A percentile compares a stretch with the other conserved stretches of the same genome.
These are phyloP conservation scores for Calidris pygmaea DNA, from an alignment of 2,113 vertebrate species.

Conservation along the genomic window DNA sequence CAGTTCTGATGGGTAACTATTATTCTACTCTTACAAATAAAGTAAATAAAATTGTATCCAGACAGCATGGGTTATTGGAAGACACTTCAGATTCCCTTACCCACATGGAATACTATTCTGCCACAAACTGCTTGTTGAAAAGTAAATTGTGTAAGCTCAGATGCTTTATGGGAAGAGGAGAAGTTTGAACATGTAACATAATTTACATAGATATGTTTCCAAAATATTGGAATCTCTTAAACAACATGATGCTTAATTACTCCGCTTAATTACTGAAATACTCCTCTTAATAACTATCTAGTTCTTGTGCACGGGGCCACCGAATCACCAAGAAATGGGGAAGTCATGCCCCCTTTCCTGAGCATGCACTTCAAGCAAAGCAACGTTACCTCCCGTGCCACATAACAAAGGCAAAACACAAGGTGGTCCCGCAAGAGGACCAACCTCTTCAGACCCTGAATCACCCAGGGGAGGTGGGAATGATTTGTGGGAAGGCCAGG, in stretches of 20 bases:
- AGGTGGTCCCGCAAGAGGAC: not conserved
- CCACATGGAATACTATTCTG: not conserved
- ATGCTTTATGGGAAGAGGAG: not conserved
- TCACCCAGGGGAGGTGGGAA: not conserved
- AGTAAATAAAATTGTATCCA: not conserved
- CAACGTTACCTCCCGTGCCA: accelerated
- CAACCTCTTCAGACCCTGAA: not conserved
- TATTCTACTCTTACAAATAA: not conserved
- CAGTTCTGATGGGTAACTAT: not conserved
- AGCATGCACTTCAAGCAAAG: not conserved
- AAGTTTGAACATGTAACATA: not conserved
- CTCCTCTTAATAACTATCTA: not conserved
- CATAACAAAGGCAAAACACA: not conserved
- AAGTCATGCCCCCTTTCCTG: not conserved
- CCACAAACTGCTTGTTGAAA: not conserved
- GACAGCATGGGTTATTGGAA: not conserved
- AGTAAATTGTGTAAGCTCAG: not conserved
- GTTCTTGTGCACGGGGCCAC: not conserved
- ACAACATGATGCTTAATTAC: not conserved
- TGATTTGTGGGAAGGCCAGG: not conserved
- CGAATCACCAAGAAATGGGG: not conserved
- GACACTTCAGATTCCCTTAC: not conserved
- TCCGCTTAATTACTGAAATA: not conserved
- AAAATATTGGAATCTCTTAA: not conserved
- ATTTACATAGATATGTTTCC: not conserved